Evolutionary conservation across 2,888 invertebrate species (phyloP).

Genomic region (Hetaerina titia): DNA sequence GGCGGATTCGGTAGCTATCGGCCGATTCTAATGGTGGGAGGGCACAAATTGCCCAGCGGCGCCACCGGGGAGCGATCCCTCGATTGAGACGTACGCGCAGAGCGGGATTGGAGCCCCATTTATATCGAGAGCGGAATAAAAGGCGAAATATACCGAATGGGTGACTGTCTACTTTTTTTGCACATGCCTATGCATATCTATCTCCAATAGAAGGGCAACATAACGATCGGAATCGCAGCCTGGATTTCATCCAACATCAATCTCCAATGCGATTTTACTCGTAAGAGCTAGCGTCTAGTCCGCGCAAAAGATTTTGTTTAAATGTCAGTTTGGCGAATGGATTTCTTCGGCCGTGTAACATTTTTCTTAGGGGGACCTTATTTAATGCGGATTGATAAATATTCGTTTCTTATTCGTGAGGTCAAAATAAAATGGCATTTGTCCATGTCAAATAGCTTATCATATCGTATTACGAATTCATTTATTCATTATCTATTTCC

Average conservation of each 20-base stretch:
- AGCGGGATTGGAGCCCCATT: background rate
- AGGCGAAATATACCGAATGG: background rate
- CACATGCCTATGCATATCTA: background rate
- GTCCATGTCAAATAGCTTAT: too few species aligned
- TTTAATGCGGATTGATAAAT: too few species aligned
- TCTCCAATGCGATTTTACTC: background rate
- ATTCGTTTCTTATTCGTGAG: too few species aligned
- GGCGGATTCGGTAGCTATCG: background rate
- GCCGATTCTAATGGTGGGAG: background rate
- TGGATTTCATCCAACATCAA: background rate
- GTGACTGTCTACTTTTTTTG: background rate
- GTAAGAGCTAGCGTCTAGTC: background rate
- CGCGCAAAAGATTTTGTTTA: background rate
- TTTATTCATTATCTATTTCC: background rate
- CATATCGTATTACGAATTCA: background rate
- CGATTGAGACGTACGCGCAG: conserved; percentile 9
- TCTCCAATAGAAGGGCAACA: background rate
- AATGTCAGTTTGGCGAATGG: background rate
- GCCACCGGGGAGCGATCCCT: background rate
- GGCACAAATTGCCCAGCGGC: background rate
- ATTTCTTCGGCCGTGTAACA: background rate
- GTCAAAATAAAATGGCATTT: too few species aligned
- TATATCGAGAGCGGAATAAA: background rate
- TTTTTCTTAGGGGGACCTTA: background rate
- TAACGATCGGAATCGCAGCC: background rate